phyloP scores from a whole-genome alignment of 2,888 invertebrate genomes.

The Exephanes ischioxanthus region DNA sequence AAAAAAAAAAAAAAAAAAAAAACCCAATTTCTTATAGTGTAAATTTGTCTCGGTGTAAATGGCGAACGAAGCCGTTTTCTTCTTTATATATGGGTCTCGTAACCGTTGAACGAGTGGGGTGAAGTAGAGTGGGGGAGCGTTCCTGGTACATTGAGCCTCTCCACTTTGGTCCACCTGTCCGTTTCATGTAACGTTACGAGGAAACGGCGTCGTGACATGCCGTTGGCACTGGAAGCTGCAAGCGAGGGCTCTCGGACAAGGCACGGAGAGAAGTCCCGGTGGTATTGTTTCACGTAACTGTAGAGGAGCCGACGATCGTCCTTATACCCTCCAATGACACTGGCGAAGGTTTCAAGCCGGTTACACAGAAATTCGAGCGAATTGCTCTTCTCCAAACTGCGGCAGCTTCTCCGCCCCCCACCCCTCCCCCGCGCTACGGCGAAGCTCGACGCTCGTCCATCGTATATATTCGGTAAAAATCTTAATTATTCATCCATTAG shows the following conservation, averaged over 20 bases:
- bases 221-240: constrained; percentile 34
- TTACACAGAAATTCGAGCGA: background rate
- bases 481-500: constrained; percentile 66
- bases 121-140: too few relatives aligned
- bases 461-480: constrained; percentile 54
- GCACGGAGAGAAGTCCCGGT: background rate
- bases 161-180: constrained; percentile 61
- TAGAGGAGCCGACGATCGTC: constrained; percentile 22
- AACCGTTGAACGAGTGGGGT: background rate
- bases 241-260: constrained; percentile 15
- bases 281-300: constrained; percentile 44
- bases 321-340: constrained; percentile 46
- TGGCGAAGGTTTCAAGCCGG: constrained; percentile 8
- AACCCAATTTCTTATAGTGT: too few relatives aligned
- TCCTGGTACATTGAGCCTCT: background rate
- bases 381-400: background rate
- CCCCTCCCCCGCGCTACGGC: background rate
- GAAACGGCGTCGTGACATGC: constrained; percentile 43
- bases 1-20: too few relatives aligned
- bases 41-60: too few relatives aligned
- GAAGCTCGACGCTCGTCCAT: constrained; percentile 13
- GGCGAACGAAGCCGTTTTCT: too few relatives aligned
- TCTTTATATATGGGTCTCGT: constrained; percentile 30
- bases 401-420: too few relatives aligned
- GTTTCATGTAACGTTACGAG: constrained; percentile 59